phyloP scores from a whole-genome alignment of 2,888 invertebrate species.

The Hypolimnas misippus region DNA sequence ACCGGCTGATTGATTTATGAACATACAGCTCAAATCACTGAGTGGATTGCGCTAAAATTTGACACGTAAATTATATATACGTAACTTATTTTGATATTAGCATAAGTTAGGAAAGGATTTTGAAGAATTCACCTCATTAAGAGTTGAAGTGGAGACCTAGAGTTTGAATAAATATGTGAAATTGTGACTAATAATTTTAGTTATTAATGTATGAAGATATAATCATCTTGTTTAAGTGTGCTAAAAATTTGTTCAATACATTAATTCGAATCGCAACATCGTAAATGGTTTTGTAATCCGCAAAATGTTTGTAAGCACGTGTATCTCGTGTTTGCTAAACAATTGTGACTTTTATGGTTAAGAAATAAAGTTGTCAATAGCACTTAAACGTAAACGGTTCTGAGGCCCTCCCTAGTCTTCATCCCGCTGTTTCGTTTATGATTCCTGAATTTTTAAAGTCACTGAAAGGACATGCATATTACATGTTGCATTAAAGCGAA shows the following conservation, averaged over 20 bases:
- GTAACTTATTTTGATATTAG: too few species aligned
- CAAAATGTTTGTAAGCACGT: conserved; percentile 39
- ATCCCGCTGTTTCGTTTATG: conserved; percentile 67
- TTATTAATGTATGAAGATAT: too few species aligned
- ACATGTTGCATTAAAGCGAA: conserved; percentile 44
- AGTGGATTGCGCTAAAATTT: too few species aligned
- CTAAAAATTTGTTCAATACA: background rate
- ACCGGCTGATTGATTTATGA: too few species aligned
- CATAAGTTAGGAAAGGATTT: too few species aligned
- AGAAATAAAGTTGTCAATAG: conserved; percentile 14
- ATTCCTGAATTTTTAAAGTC: conserved; percentile 74
- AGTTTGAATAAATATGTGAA: too few species aligned
- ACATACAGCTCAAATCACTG: too few species aligned
- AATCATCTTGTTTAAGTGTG: too few species aligned
- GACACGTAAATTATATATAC: too few species aligned
- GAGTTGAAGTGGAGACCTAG: too few species aligned
- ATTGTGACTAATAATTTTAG: too few species aligned
- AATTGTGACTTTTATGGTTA: background rate
- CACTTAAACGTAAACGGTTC: conserved; percentile 60
- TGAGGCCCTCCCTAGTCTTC: conserved; percentile 48
- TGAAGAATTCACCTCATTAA: too few species aligned
- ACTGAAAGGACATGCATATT: conserved; percentile 61
- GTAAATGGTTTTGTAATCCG: conserved; percentile 42
- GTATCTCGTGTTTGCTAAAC: background rate
- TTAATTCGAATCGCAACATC: conserved; percentile 18